Conservation (phyloP, 2,113 vertebrate genomes). For the Oophaga pumilio region DNA sequence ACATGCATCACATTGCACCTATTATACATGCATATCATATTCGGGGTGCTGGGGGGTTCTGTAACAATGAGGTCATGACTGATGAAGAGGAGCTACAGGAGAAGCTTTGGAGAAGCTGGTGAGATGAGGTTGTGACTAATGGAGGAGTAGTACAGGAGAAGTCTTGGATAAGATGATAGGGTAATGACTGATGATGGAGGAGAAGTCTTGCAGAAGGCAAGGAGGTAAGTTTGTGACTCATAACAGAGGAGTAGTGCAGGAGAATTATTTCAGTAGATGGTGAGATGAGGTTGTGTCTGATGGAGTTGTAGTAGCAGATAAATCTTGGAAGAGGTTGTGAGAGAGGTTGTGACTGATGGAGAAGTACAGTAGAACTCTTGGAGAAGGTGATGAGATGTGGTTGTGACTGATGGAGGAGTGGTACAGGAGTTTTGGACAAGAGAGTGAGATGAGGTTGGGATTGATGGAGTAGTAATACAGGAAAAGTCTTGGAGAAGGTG, state of each 20-base stretch:
- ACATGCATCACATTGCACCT: no score
- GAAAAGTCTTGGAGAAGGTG: not conserved
- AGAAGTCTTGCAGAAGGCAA: no score
- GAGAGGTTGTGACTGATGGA: not conserved
- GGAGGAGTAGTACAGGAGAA: no score
- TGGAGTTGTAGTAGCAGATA: not conserved
- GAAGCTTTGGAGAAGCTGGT: not conserved
- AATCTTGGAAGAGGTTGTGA: not conserved
- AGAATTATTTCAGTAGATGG: not conserved
- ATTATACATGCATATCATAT: no score
- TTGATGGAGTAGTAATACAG: not conserved
- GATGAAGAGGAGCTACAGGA: not conserved
- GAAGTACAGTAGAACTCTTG: not conserved
- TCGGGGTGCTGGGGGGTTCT: no score
- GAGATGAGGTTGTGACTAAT: not conserved
- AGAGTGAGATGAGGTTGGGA: not conserved
- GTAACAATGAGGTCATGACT: no score
- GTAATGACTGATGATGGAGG: no score
- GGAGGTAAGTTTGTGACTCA: no score
- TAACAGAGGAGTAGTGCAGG: not conserved
- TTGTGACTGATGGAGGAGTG: not conserved
- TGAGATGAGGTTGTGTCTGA: not conserved
- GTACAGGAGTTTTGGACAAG: not conserved
- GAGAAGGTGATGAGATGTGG: no score
- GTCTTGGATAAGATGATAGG: no score